A percentile compares a stretch with the other conserved stretches of the same genome.
These are phyloP conservation scores for Mantis religiosa DNA, from an alignment of 2,888 invertebrate species.

Conservation along the genomic window DNA sequence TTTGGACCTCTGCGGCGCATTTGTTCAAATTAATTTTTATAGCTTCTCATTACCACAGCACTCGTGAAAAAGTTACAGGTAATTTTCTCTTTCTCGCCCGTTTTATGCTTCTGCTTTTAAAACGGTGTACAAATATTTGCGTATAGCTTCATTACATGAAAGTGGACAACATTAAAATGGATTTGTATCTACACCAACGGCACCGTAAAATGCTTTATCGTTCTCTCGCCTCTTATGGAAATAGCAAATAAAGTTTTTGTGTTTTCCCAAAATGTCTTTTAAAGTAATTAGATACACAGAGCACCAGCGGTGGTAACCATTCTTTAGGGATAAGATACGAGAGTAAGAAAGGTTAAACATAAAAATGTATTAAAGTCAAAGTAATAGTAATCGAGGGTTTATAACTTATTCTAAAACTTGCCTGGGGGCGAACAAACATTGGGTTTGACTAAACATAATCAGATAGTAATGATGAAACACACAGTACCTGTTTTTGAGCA, in stretches of 20 bases:
- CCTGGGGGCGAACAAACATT: too few species aligned
- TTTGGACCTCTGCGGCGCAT: neutral
- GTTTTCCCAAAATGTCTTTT: neutral
- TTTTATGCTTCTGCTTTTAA: neutral
- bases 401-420: too few species aligned
- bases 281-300: neutral
- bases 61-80: neutral
- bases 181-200: neutral
- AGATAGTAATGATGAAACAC: too few species aligned
- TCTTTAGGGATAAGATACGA: too few species aligned
- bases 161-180: neutral
- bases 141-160: neutral
- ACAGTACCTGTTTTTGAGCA: too few species aligned
- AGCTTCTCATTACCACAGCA: neutral
- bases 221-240: neutral
- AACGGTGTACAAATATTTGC: neutral
- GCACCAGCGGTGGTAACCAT: too few species aligned
- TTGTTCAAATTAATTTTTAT: neutral
- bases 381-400: too few species aligned
- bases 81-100: neutral
- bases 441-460: too few species aligned
- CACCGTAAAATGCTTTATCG: neutral
- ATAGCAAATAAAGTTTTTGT: neutral
- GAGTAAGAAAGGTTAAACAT: too few species aligned
- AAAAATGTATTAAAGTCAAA: too few species aligned